These are phyloP conservation scores for Fistularia tabacaria DNA, from an alignment of 2,797 vertebrate species.

Conservation along the genomic window DNA sequence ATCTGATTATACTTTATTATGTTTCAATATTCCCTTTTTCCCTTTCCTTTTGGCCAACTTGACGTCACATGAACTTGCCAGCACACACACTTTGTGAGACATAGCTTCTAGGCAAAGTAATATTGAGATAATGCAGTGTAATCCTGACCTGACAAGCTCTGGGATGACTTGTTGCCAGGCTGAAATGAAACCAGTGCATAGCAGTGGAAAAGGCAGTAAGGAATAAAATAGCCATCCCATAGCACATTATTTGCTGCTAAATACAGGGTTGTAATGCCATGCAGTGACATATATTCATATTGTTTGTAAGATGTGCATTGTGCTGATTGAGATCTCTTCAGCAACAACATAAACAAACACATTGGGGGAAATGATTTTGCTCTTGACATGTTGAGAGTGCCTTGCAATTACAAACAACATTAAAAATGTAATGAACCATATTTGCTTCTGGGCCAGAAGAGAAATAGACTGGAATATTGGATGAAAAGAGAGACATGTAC, in stretches of 20 bases:
- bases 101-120: slow-evolving; percentile 10
- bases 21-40: too few species aligned
- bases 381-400: slow-evolving; percentile 51
- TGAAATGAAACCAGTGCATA: slow-evolving; percentile 24
- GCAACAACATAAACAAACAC: slow-evolving; percentile 29
- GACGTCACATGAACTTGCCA: too few species aligned
- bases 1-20: too few species aligned
- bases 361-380: slow-evolving; percentile 47
- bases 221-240: slow-evolving; percentile 14
- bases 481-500: slow-evolving; percentile 1
- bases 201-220: slow-evolving; percentile 7
- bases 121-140: slow-evolving; percentile 6
- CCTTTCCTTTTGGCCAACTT: too few species aligned
- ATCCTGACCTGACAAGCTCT: slow-evolving; percentile 15
- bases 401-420: slow-evolving; percentile 64
- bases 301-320: slow-evolving; percentile 16
- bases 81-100: neutral
- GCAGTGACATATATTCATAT: neutral
- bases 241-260: slow-evolving; percentile 1
- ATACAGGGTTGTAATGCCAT: neutral
- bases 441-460: slow-evolving; percentile 37
- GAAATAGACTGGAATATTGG: slow-evolving; percentile 7
- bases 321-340: slow-evolving; percentile 33
- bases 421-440: slow-evolving; percentile 62
- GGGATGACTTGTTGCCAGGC: slow-evolving; percentile 8